Percentiles rank a stretch among this genome's conserved stretches.
These are phyloP conservation scores for Labroides dimidiatus DNA, from an alignment of 2,797 vertebrate species.

Conservation along the genomic window DNA sequence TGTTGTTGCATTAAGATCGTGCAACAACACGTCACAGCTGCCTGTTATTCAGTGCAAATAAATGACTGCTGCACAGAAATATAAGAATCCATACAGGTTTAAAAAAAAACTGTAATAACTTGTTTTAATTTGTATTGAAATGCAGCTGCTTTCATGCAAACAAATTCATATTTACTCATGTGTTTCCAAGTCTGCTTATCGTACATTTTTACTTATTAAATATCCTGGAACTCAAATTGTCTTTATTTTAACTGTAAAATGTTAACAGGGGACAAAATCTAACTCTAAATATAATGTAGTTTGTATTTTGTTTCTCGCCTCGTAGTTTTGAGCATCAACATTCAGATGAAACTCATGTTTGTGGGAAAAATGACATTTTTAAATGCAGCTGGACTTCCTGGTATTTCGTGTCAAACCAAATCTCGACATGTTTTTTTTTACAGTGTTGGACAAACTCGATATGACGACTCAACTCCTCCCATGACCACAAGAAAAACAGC, in stretches of 20 bases:
- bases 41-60: slow-evolving; percentile 34
- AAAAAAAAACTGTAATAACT: no score
- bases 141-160: neutral
- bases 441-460: slow-evolving; percentile 56
- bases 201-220: neutral
- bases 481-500: slow-evolving; percentile 68
- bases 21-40: slow-evolving; percentile 6
- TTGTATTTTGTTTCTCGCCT: no score
- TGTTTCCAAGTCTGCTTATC: no score
- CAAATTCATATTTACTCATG: slow-evolving; percentile 8
- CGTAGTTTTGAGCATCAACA: no score
- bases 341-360: no score
- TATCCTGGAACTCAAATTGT: neutral
- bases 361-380: no score
- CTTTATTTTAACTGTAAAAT: neutral
- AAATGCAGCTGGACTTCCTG: slow-evolving; percentile 63
- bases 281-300: neutral
- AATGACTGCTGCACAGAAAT: neutral
- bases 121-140: no score
- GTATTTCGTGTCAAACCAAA: slow-evolving; percentile 56
- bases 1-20: neutral
- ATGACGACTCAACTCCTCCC: slow-evolving; percentile 44
- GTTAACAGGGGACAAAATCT: neutral
- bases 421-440: slow-evolving; percentile 44
- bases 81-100: no score